Percentiles rank a stretch among this genome's conserved stretches.
Conservation (phyloP, 2,888 invertebrate species). For the Drosophila nigricruria region DNA sequence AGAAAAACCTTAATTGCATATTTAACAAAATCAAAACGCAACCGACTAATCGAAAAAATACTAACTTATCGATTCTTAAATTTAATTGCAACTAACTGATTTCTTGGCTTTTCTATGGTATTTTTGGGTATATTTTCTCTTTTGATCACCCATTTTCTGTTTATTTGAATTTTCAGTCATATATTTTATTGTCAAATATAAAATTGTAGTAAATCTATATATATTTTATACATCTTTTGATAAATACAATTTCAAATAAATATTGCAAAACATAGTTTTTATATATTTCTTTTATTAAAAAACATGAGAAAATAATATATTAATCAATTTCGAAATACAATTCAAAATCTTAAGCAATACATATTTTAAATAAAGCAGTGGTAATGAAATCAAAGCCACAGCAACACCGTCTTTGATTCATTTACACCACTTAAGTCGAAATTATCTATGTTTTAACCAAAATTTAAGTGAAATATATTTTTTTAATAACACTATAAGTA, state of each 20-base stretch:
- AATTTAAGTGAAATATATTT: background rate
- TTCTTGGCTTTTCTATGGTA: background rate
- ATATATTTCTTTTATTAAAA: background rate
- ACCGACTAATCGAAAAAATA: background rate
- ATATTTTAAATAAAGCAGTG: background rate
- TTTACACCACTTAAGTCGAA: background rate
- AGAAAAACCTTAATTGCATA: too few relatives aligned
- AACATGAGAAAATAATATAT: background rate
- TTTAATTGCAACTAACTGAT: background rate
- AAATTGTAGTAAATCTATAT: background rate
- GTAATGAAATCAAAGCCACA: background rate
- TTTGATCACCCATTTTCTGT: background rate
- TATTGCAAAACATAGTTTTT: background rate
- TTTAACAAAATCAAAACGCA: background rate
- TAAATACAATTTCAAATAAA: background rate
- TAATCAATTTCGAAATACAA: background rate
- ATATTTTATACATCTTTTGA: background rate
- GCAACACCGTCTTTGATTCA: background rate
- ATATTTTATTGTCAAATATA: background rate
- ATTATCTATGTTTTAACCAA: background rate
- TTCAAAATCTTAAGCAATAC: background rate
- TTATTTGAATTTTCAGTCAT: slow-evolving; percentile 1
- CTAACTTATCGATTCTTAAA: background rate
- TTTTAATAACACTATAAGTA: background rate
- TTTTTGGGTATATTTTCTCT: background rate